phyloP scores from a whole-genome alignment of 2,113 vertebrate genomes.

The human region GRCh38 chr7:107285001-107285500 shows the following conservation, averaged over 20 bases:
- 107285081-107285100: constrained; percentile 32
- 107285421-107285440: neutral
- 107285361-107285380: neutral
- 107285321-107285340: neutral
- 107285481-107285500: neutral
- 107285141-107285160: neutral
- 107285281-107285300: neutral
- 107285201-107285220: neutral
- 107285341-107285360: neutral
- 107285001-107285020: constrained; percentile 25
- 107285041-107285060: constrained; percentile 47
- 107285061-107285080: constrained; percentile 26
- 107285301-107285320: neutral
- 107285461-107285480: neutral
- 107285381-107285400: constrained; percentile 9
- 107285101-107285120: neutral
- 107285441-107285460: neutral
- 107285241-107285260: neutral
- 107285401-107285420: neutral
- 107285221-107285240: neutral
- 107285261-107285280: neutral
- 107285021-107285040: constrained; percentile 14
- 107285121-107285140: neutral
- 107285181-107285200: neutral
- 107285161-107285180: neutral